Evolutionary conservation across 2,113 vertebrate genomes (phyloP).

Genomic region (Helogale parvula): DNA sequence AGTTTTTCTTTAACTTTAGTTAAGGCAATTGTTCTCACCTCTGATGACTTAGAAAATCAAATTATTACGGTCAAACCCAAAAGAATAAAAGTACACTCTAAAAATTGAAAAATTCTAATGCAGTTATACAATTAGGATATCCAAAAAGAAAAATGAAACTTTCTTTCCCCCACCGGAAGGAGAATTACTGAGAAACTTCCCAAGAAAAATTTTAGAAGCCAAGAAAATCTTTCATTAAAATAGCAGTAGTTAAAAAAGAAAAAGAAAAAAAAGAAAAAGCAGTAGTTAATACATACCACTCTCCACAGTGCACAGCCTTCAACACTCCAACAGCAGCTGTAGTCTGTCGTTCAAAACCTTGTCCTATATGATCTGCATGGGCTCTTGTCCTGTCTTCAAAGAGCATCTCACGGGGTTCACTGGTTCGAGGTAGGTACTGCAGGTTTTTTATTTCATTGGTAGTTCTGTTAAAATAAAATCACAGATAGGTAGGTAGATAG

Average conservation of each 20-base stretch:
- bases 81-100: not conserved
- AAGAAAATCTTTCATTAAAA: constrained; percentile 29
- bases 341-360: constrained; percentile 97
- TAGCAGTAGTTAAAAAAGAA: not conserved
- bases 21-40: not conserved
- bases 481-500: too few species aligned
- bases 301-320: constrained; percentile 94
- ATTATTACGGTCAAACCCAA: constrained; percentile 41
- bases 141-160: not conserved
- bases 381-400: constrained; percentile 98
- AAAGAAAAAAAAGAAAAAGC: not conserved
- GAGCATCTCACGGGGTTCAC: constrained; percentile 97
- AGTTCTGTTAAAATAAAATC: constrained; percentile 86
- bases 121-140: not conserved
- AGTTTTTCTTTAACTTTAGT: constrained; percentile 4
- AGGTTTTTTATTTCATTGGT: constrained; percentile 99
- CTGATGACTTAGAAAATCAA: constrained; percentile 32
- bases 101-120: not conserved
- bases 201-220: constrained; percentile 18
- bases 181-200: not conserved
- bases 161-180: not conserved
- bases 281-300: constrained; percentile 87
- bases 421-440: constrained; percentile 98
- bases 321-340: constrained; percentile 97
- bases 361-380: constrained; percentile 98